Percentiles rank a stretch among this genome's conserved stretches.
Conservation (phyloP, 2,888 invertebrate species). For the Epicampocera succincta region DNA sequence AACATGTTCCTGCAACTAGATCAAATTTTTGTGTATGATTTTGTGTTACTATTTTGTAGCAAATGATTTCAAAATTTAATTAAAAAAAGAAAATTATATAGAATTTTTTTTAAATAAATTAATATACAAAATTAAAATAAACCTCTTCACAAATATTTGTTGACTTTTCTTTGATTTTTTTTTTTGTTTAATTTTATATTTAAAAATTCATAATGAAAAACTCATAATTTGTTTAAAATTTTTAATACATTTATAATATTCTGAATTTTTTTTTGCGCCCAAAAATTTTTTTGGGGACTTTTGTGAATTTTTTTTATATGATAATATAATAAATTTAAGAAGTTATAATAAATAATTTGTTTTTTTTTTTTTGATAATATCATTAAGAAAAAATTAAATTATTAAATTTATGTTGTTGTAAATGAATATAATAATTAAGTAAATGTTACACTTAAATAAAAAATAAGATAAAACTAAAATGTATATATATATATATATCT, state of each 20-base stretch:
- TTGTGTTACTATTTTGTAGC: not conserved
- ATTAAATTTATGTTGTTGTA: slow-evolving; percentile 14
- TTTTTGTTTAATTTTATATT: slow-evolving; percentile 66
- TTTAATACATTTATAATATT: slow-evolving; percentile 80
- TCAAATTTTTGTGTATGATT: no score
- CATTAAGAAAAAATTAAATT: slow-evolving; percentile 66
- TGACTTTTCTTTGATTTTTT: slow-evolving; percentile 7
- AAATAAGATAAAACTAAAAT: slow-evolving; percentile 3
- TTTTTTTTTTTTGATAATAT: slow-evolving; percentile 71
- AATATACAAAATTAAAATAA: slow-evolving; percentile 47
- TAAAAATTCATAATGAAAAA: slow-evolving; percentile 77
- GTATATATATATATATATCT: slow-evolving; percentile 23
- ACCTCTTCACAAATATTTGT: slow-evolving; percentile 40
- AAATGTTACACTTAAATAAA: slow-evolving; percentile 53
- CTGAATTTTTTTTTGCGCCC: slow-evolving; percentile 69
- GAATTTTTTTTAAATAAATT: slow-evolving; percentile 11
- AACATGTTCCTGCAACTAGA: no score
- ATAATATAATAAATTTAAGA: slow-evolving; percentile 71
- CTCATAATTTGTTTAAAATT: slow-evolving; percentile 78
- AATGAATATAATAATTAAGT: slow-evolving; percentile 49
- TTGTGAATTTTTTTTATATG: slow-evolving; percentile 72
- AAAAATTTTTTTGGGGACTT: slow-evolving; percentile 64
- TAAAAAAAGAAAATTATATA: slow-evolving; percentile 6
- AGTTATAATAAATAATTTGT: slow-evolving; percentile 64
- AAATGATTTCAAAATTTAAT: slow-evolving; percentile 19